Evolutionary conservation across 2,113 vertebrate genomes (phyloP), one percentile per base, ranked within the genome.

Genomic region (Zosterops lateralis): DNA sequence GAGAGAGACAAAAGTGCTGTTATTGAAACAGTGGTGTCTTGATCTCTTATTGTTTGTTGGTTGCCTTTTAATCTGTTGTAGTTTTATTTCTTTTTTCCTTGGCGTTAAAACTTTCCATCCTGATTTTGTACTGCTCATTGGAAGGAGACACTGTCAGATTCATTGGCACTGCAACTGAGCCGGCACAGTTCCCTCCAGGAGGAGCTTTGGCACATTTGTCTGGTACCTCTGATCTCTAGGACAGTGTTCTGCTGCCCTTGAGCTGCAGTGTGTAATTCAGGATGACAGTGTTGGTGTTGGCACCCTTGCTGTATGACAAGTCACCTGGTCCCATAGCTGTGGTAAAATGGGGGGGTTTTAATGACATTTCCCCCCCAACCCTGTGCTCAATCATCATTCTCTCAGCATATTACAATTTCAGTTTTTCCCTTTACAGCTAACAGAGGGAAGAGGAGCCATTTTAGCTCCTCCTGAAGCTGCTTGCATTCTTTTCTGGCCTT

Each of bases 221-320:
- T 87, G 66, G 50, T 95, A 62, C 58, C 66, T 87, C 64, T 58
- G 58, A 50, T 76, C n/a, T n/a, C 22, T 58, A 36, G 67, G 24
- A 77, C n/a, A 47, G 7, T 61, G 42, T 60, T 82, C 65, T 90
- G 60, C 72, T 93, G 84, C 50, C 89, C 89, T 90, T 95, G 73
- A 84, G 38, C 54, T 87, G 38, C 92, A 61, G 31, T 34, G 44
- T 74, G 56, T 24, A 53, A 65, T 72, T 87, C 58, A 48, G 68
- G 57, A 79, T 77, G 65, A 38, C 1, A 3, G 1, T 42, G 50
- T 40, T 75, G 36, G 19, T 88, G 47, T 58, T 83, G 71, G 56
- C 0, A 5, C 12, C 40, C 45, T 81, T 3, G 0, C 34, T 77
- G 5, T 54, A 51, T 2, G 9, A n/a, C 18, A 40, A 50, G 87